Conservation (phyloP, 37 sponge, comb jelly and placozoan species). For the Chondrilla cf. caribensis region DNA sequence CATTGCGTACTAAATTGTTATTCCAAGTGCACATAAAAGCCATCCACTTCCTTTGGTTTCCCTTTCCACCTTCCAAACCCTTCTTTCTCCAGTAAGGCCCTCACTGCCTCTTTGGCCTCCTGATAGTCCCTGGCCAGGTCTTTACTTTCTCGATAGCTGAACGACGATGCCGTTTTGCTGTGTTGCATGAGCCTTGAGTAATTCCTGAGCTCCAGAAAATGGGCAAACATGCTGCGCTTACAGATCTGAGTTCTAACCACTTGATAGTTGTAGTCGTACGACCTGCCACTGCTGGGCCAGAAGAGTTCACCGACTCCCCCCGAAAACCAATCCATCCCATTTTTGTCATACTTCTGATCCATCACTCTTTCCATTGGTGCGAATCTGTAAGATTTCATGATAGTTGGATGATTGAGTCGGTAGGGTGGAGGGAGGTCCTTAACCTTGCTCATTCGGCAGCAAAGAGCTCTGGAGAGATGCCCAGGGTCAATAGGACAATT, state of each 20-base stretch:
- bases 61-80: neutral
- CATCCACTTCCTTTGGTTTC: conserved; percentile 10
- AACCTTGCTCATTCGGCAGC: conserved; percentile 12
- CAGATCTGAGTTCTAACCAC: conserved; percentile 18
- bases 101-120: conserved; percentile 8
- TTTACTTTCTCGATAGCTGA: neutral
- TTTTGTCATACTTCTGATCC: neutral
- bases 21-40: neutral
- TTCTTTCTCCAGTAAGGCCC: neutral
- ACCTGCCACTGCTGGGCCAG: neutral
- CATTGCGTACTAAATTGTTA: neutral
- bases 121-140: conserved; percentile 1
- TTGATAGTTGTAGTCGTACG: neutral
- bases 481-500: neutral
- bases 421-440: conserved; percentile 4
- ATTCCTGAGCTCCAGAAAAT: conserved; percentile 11
- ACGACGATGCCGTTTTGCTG: neutral
- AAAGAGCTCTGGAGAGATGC: conserved; percentile 51
- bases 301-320: conserved; percentile 16
- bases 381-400: neutral
- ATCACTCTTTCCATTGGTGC: neutral
- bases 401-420: conserved; percentile 4
- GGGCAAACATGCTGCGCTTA: conserved; percentile 23
- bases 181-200: too few species aligned
- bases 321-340: conserved; percentile 28